Percentiles rank a stretch among this genome's conserved stretches.
Conservation (phyloP, 2,797 vertebrate species). For the Lacerta agilis region DNA sequence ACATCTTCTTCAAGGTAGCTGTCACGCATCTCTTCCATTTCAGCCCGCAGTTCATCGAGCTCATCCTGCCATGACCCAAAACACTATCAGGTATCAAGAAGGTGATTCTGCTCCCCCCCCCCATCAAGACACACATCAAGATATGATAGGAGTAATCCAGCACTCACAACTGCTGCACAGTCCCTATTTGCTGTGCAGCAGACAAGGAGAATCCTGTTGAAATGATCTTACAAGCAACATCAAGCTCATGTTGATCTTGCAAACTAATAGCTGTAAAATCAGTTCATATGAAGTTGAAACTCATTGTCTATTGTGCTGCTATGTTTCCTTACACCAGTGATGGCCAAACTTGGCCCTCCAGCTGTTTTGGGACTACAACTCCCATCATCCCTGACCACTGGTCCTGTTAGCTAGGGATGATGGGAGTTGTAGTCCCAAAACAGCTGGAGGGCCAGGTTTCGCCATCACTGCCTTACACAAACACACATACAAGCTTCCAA, state of each 20-base stretch:
- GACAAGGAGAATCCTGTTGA: background rate
- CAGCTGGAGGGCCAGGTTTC: no score
- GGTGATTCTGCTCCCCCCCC: conserved; percentile 3
- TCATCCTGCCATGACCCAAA: conserved; percentile 87
- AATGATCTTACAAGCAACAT: background rate
- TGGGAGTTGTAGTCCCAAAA: no score
- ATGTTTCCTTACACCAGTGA: background rate
- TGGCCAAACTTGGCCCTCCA: no score
- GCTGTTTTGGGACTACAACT: no score
- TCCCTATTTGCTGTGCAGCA: background rate
- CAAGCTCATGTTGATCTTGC: background rate
- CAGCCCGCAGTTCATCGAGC: conserved; percentile 95
- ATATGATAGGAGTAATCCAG: background rate
- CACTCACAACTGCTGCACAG: background rate
- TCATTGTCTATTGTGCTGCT: background rate
- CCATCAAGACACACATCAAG: conserved; percentile 21
- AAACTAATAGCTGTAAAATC: background rate
- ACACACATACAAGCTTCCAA: background rate
- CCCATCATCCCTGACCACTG: no score
- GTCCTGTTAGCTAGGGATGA: no score
- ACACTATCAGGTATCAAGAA: conserved; percentile 41
- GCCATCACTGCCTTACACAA: no score
- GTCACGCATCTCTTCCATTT: conserved; percentile 99
- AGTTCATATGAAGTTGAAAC: background rate
- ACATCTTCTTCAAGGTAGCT: conserved; percentile 98